phyloP scores from a whole-genome alignment of 2,797 vertebrate species.

The Babyrousa celebensis region DNA sequence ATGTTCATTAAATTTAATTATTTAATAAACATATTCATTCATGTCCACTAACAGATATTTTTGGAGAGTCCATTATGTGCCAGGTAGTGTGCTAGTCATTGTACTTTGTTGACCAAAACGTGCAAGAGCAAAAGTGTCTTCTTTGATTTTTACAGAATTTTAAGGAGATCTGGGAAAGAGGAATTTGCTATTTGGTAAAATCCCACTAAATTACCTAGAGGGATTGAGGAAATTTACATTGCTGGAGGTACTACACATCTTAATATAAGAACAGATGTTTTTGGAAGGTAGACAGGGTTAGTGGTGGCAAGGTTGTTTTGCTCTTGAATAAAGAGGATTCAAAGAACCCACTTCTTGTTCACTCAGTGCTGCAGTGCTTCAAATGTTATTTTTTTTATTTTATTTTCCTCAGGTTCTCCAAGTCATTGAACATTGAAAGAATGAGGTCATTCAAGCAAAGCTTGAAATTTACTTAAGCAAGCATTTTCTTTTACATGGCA shows the following conservation, averaged over 20 bases:
- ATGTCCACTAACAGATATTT: background rate
- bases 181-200: background rate
- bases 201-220: background rate
- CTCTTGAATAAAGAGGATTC: conserved; percentile 6
- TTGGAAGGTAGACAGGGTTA: background rate
- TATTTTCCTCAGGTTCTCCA: background rate
- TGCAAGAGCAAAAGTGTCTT: background rate
- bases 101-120: background rate
- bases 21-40: background rate
- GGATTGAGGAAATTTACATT: background rate
- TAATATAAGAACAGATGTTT: background rate
- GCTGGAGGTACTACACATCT: background rate
- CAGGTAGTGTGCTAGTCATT: background rate
- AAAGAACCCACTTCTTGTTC: conserved; percentile 21
- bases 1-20: background rate
- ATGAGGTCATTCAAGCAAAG: conserved; percentile 20
- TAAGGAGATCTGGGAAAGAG: conserved; percentile 3
- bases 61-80: background rate
- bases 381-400: background rate
- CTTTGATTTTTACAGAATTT: conserved; percentile 38
- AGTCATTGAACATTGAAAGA: background rate
- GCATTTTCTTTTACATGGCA: background rate
- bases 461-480: conserved; percentile 14
- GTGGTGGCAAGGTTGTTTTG: background rate
- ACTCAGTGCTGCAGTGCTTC: background rate